phyloP scores from a whole-genome alignment of 2,797 vertebrate species.

The Falco cherrug region DNA sequence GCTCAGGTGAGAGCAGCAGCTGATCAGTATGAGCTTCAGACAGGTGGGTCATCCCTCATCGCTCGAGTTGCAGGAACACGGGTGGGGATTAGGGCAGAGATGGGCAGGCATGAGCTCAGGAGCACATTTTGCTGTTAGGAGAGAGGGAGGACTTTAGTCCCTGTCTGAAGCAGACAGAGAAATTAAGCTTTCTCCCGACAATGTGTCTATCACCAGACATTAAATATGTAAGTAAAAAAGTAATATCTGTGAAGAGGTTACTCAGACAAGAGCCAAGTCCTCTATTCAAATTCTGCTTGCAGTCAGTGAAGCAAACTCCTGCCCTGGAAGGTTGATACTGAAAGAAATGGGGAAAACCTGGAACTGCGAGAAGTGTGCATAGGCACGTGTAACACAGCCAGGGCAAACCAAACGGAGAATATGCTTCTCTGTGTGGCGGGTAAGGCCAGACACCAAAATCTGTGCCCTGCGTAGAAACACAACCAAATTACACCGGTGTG shows the following conservation, averaged over 20 bases:
- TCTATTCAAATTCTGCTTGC: background rate
- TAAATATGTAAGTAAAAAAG: background rate
- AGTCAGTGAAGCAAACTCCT: background rate
- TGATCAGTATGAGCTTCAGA: background rate
- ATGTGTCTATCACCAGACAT: background rate
- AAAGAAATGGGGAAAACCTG: background rate
- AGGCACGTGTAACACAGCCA: background rate
- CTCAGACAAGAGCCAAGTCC: background rate
- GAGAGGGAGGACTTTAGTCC: background rate
- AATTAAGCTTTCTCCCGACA: background rate
- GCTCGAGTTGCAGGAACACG: background rate
- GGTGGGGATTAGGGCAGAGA: background rate
- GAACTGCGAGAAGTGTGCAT: accelerated
- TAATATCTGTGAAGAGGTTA: background rate
- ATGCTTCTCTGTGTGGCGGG: background rate
- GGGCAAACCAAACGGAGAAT: no score
- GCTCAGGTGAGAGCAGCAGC: background rate
- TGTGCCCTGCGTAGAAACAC: background rate
- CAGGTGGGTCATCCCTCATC: background rate
- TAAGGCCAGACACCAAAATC: background rate
- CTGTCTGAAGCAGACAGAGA: background rate
- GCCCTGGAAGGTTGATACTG: background rate
- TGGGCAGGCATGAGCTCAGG: accelerated
- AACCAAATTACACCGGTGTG: accelerated
- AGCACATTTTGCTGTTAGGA: background rate